These are phyloP conservation scores for Onchidella celtica DNA, from an alignment of 2,888 invertebrate genomes.

Conservation along the genomic window DNA sequence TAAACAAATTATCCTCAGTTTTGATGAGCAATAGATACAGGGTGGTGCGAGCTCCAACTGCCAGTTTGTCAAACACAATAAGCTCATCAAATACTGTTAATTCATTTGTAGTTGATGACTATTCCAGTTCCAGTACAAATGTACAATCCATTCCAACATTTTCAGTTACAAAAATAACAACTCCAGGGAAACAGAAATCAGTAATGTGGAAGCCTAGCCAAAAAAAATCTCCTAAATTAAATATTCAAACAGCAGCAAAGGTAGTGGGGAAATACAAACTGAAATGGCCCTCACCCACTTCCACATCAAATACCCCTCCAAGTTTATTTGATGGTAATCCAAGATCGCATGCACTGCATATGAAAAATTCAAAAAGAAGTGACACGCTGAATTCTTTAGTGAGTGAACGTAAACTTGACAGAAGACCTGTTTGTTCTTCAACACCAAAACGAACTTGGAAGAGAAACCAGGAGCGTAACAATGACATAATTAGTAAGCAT, in stretches of 20 bases:
- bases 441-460: no score
- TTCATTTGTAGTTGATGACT: no score
- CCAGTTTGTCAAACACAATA: no score
- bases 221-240: constrained; percentile 11
- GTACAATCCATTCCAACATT: no score
- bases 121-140: no score
- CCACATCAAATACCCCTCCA: constrained; percentile 15
- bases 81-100: no score
- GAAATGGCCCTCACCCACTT: constrained; percentile 46
- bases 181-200: background rate
- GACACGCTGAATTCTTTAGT: background rate
- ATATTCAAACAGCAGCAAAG: constrained; percentile 52
- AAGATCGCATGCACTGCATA: background rate
- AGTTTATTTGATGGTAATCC: constrained; percentile 15
- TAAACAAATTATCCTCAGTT: no score
- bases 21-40: no score
- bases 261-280: constrained; percentile 57
- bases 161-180: no score
- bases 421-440: background rate
- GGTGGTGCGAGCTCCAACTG: no score
- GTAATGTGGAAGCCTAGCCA: constrained; percentile 6
- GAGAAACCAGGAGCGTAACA: no score
- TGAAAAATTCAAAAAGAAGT: background rate
- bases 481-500: background rate
- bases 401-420: constrained; percentile 15